Evolutionary conservation across 2,888 invertebrate species (phyloP).

Genomic region (Geophilus truncorum): DNA sequence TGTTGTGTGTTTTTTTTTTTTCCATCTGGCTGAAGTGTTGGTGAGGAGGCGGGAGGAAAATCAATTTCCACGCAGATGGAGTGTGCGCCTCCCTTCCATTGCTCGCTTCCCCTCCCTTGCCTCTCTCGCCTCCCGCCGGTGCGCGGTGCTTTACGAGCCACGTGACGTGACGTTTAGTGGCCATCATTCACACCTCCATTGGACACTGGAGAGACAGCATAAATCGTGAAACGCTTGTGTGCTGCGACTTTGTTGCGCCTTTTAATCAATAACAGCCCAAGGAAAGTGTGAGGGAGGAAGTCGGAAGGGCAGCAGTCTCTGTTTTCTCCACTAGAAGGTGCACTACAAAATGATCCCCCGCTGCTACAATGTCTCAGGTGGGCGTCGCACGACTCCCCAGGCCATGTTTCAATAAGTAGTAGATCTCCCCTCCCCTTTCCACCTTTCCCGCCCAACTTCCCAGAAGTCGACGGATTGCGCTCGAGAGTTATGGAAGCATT

Average conservation of each 20-base stretch:
- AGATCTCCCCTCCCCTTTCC: not conserved
- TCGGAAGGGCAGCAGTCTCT: not conserved
- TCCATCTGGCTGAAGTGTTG: not conserved
- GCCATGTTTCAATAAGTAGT: not conserved
- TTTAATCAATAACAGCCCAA: not conserved
- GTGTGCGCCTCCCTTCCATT: not conserved
- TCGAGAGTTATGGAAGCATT: not conserved
- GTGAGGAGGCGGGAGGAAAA: not conserved
- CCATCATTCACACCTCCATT: conserved; percentile 33
- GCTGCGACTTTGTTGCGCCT: not conserved
- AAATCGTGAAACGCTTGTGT: conserved; percentile 19
- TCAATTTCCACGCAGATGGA: not conserved
- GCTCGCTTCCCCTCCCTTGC: not conserved
- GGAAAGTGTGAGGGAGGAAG: not conserved
- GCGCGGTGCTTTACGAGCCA: conserved; percentile 26
- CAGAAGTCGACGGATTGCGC: not conserved
- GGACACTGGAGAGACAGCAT: conserved; percentile 20
- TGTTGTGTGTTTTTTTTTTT: not conserved
- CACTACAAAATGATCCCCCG: not conserved
- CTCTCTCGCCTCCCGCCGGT: not conserved
- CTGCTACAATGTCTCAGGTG: not conserved
- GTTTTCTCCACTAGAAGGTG: not conserved
- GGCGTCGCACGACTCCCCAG: not conserved
- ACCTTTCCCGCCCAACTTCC: not conserved
- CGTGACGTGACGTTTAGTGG: conserved; percentile 34